Base-by-base conservation (phyloP, 1,140 invertebrate genomes). In the Heliconius melpomene region DNA sequence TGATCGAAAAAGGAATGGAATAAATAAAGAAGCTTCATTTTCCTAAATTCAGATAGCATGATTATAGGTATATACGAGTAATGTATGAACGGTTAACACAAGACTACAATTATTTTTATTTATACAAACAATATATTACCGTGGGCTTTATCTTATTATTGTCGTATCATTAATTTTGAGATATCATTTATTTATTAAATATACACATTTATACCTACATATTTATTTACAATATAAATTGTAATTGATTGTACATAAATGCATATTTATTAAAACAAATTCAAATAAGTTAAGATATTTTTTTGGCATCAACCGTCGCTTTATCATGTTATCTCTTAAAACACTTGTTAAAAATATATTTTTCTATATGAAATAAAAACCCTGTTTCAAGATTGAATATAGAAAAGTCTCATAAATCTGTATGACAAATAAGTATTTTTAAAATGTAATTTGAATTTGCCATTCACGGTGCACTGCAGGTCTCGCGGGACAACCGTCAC, bases 41-140 rank as follows among this genome's bases (percentile, higher is more conserved):
- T 97, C 88, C 97, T 96, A 90, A 98, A 98, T 84, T 97, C 97
- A 73, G 97, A 97, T 84, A 98, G 95, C 97, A 97, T 97, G 91
- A 94, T 96, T 84, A 77, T 80, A n/a, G n/a, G n/a, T n/a, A 50
- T 71, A 18, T 66, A 36, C 32, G 32, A 36, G 40, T 66, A 36
- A 36, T 29, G 11, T 60, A 6, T 70, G 23, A 13, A 32, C 9
- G 60, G 46, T 54, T 32, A 46, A 18, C 52, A 32, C 57, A 26
- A 66, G 38, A 57, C 72, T 76, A 8, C 18, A 54, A 72, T 46
- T 73, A 7, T 73, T 79, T 32, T 54, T n/a, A 72, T 73, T 72
- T 8, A 11, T 29, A 29, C 60, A 29, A 26, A 26, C 36, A 6
- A 72, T 72, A 72, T 72, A 72, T 38, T 40, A 72, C 7, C 5